Percentiles rank a stretch among this genome's conserved stretches.
phyloP scores from a whole-genome alignment of 1,140 invertebrate genomes.

The Neodiprion lecontei region DNA sequence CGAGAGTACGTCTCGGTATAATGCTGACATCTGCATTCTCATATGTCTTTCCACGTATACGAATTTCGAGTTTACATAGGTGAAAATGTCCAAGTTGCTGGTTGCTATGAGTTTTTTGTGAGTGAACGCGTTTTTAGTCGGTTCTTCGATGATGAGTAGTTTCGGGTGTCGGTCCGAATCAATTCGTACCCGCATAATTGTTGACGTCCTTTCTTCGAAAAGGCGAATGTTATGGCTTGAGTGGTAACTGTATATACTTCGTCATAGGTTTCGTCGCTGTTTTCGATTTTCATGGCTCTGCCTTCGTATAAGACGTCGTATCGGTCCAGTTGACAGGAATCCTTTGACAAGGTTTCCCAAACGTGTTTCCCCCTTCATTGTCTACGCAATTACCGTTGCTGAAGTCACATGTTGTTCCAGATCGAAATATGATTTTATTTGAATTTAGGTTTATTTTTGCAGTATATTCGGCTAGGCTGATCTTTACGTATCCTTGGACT shows the following conservation, averaged over 20 bases:
- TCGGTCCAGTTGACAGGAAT: conserved; percentile 18
- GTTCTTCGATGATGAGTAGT: conserved; percentile 23
- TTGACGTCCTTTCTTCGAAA: not conserved
- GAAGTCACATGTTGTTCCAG: conserved; percentile 14
- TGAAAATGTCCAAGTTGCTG: conserved; percentile 20
- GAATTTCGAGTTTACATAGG: conserved; percentile 29
- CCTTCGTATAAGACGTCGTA: conserved; percentile 23
- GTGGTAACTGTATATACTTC: conserved; percentile 9
- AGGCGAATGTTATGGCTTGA: conserved; percentile 23
- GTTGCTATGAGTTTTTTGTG: not conserved
- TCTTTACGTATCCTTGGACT: not conserved
- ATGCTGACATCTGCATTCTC: conserved; percentile 14
- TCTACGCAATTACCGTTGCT: conserved; percentile 17
- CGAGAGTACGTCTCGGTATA: conserved; percentile 18
- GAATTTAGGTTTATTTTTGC: conserved; percentile 17
- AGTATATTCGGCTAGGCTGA: not conserved
- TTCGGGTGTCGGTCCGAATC: conserved; percentile 33
- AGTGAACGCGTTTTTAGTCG: not conserved
- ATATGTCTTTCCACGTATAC: conserved; percentile 24
- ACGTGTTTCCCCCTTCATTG: conserved; percentile 23
- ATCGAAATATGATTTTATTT: conserved; percentile 21
- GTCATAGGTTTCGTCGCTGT: not conserved
- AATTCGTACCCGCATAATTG: conserved; percentile 25
- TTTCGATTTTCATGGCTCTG: not conserved
- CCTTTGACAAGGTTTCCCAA: conserved; percentile 21